Conservation (phyloP, 1,140 invertebrate genomes). For the Drosophila subpulchrella region DNA sequence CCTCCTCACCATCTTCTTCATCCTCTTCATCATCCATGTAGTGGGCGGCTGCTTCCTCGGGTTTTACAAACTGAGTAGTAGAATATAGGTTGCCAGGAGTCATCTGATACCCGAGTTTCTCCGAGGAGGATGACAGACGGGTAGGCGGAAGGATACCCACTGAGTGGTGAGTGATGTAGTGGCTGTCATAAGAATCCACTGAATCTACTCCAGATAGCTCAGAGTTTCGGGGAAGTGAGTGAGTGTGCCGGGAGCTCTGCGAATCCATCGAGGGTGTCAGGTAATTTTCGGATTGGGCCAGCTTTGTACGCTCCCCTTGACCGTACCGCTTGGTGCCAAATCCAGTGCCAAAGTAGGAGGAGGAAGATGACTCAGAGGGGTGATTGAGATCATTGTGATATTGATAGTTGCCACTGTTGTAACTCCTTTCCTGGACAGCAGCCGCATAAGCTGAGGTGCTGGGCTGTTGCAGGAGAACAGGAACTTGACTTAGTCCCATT, state of each 20-base stretch:
- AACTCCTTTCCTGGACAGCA: constrained; percentile 64
- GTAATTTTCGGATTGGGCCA: constrained; percentile 79
- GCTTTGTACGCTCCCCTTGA: constrained; percentile 56
- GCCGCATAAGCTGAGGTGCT: constrained; percentile 69
- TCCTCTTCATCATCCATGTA: constrained; percentile 77
- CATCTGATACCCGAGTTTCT: constrained; percentile 86
- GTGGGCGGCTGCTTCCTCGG: constrained; percentile 70
- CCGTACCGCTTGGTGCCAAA: constrained; percentile 73
- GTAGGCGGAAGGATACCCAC: constrained; percentile 60
- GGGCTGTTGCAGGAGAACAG: constrained; percentile 56
- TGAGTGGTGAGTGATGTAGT: constrained; percentile 82
- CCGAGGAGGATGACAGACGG: constrained; percentile 75
- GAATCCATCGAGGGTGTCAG: constrained; percentile 79
- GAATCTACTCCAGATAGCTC: constrained; percentile 83
- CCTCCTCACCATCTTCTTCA: constrained; percentile 62
- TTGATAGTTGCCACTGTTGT: constrained; percentile 73
- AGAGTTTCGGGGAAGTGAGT: constrained; percentile 80
- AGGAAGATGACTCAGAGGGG: constrained; percentile 79
- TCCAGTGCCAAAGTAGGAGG: constrained; percentile 81
- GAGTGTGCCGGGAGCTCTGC: constrained; percentile 77
- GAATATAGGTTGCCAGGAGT: constrained; percentile 86
- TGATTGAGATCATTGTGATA: constrained; percentile 83
- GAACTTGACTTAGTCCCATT: constrained; percentile 54
- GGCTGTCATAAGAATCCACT: constrained; percentile 83
- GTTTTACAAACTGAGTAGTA: constrained; percentile 76